These are phyloP conservation scores for Taxidea taxus DNA, from an alignment of 2,113 vertebrate species.

Conservation along the genomic window DNA sequence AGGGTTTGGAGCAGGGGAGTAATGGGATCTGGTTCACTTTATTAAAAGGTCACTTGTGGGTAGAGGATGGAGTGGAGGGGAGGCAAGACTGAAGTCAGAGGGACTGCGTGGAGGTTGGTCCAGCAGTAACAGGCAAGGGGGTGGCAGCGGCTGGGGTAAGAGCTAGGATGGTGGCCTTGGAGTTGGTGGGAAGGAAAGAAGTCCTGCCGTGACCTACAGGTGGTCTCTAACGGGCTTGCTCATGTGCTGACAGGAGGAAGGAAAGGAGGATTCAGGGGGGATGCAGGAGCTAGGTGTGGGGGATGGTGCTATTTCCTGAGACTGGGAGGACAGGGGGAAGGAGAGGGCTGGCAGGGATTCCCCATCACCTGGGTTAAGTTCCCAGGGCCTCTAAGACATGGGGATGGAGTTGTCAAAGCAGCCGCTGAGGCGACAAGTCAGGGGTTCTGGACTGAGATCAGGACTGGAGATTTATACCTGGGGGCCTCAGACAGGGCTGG, in stretches of 20 bases:
- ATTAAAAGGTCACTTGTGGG: background rate
- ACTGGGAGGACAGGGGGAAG: accelerated
- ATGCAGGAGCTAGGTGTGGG: no score
- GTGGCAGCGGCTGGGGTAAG: background rate
- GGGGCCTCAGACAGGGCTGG: no score
- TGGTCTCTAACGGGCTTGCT: background rate
- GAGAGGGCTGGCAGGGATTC: background rate
- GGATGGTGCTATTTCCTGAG: background rate
- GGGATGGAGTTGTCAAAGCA: background rate
- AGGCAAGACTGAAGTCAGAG: background rate
- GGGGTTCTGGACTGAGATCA: background rate
- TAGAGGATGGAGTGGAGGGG: background rate
- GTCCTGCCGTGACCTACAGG: background rate
- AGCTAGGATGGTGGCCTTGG: accelerated
- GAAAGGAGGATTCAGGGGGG: no score
- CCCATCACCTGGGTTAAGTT: accelerated
- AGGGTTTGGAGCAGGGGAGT: background rate
- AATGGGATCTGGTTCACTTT: background rate
- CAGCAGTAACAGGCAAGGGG: background rate
- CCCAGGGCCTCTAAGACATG: background rate
- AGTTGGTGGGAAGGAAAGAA: background rate
- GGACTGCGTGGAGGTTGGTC: background rate
- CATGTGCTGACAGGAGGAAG: accelerated
- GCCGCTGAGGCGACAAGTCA: background rate
- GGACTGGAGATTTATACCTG: background rate